Conservation (phyloP, 2,888 invertebrate species). For the Augochlorella aurata region DNA sequence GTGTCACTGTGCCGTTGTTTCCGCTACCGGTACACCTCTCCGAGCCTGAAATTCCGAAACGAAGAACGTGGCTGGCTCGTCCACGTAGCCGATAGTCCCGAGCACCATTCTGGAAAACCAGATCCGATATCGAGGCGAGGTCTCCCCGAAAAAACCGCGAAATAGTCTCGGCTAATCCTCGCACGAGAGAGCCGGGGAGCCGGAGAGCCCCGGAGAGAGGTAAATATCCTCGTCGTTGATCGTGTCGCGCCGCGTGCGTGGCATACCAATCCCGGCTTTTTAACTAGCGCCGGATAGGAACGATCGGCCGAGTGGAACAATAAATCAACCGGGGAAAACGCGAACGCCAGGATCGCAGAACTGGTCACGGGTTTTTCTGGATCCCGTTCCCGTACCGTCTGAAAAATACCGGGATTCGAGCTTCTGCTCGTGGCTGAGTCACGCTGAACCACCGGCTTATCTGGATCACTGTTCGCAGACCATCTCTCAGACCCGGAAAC, state of each 20-base stretch:
- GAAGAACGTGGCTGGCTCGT: background rate
- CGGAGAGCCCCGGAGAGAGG: background rate
- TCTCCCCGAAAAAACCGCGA: constrained; percentile 21
- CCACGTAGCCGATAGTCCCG: background rate
- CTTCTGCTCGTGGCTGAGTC: background rate
- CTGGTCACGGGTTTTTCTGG: constrained; percentile 18
- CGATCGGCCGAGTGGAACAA: constrained; percentile 47
- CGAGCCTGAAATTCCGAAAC: constrained; percentile 12
- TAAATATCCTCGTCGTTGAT: constrained; percentile 50
- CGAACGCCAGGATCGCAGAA: constrained; percentile 11
- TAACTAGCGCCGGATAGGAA: constrained; percentile 54
- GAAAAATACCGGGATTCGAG: constrained; percentile 5
- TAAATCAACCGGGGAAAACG: constrained; percentile 23
- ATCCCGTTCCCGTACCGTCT: background rate
- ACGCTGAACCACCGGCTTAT: constrained; percentile 2
- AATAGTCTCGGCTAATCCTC: constrained; percentile 48
- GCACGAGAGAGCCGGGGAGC: background rate
- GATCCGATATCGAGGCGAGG: constrained; percentile 14
- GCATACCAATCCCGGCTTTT: constrained; percentile 56
- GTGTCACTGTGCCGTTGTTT: constrained; percentile 38
- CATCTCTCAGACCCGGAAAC: background rate
- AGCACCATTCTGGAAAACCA: constrained; percentile 29
- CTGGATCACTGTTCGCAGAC: background rate
- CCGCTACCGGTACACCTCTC: constrained; percentile 11
- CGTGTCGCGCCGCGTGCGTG: constrained; percentile 54